phyloP scores from a whole-genome alignment of 35 echinoderm and acorn worm genomes.

The Apostichopus californicus region DNA sequence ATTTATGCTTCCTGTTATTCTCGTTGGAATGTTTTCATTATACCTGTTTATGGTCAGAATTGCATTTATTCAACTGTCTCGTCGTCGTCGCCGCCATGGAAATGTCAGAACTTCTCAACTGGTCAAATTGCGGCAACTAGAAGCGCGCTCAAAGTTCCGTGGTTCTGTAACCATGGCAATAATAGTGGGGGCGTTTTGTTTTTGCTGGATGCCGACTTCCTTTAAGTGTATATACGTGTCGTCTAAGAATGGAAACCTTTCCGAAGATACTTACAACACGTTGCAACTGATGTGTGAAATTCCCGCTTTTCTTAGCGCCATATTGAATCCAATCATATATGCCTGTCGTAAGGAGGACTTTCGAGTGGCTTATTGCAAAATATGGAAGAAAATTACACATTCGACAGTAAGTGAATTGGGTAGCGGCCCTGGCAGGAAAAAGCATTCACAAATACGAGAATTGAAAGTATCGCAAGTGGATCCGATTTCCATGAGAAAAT shows the following conservation, averaged over 20 bases:
- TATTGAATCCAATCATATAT: constrained; percentile 25
- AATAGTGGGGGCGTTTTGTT: constrained; percentile 22
- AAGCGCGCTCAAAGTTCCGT: constrained; percentile 15
- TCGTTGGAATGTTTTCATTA: constrained; percentile 27
- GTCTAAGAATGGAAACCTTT: not conserved
- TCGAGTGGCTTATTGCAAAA: not conserved
- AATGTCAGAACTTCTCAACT: not conserved
- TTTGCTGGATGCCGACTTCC: constrained; percentile 29
- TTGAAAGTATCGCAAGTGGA: no score
- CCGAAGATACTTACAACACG: not conserved
- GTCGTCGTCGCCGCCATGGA: not conserved
- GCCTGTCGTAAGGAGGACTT: constrained; percentile 1
- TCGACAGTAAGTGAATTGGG: no score
- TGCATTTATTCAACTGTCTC: constrained; percentile 11
- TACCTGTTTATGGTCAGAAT: constrained; percentile 25
- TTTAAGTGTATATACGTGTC: not conserved
- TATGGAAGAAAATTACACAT: no score
- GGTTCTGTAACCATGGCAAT: constrained; percentile 34
- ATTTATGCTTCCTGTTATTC: not conserved
- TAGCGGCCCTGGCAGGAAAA: no score
- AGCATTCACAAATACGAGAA: no score
- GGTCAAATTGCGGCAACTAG: not conserved
- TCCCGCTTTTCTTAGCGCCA: constrained; percentile 1
- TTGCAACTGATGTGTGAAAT: not conserved
- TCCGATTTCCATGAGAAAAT: no score